phyloP scores from a whole-genome alignment of 2,888 invertebrate species.

The Drosophila kambysellisi region DNA sequence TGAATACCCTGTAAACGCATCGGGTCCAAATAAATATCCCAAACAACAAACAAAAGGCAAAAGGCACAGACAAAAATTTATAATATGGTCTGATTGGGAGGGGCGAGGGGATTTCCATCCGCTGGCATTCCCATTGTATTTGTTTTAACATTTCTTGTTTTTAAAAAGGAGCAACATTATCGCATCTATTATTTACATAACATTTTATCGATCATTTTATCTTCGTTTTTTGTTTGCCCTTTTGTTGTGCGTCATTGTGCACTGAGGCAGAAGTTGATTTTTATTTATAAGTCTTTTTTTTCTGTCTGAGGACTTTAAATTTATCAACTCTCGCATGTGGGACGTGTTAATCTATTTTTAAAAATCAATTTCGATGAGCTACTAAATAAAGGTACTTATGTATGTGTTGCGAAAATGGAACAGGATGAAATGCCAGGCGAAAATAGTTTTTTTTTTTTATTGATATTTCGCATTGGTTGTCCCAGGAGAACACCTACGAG shows the following conservation, averaged over 20 bases:
- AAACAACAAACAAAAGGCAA: constrained; percentile 20
- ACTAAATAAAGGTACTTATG: constrained; percentile 6
- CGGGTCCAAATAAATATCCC: background rate
- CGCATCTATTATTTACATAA: constrained; percentile 48
- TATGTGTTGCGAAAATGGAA: background rate
- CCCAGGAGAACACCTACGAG: background rate
- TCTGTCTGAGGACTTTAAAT: background rate
- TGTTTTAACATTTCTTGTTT: constrained; percentile 1
- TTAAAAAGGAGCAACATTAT: constrained; percentile 27
- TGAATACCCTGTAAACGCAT: background rate
- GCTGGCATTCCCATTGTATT: background rate
- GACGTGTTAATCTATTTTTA: constrained; percentile 43
- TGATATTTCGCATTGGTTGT: constrained; percentile 13
- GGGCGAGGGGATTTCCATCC: background rate
- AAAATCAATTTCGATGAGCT: constrained; percentile 17
- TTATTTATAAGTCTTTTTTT: too few species aligned
- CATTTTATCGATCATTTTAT: constrained; percentile 40
- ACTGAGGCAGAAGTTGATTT: constrained; percentile 12
- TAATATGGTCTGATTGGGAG: constrained; percentile 1
- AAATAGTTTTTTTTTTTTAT: constrained; percentile 27
- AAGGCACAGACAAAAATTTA: background rate
- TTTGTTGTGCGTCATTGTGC: constrained; percentile 26
- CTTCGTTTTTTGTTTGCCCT: constrained; percentile 8
- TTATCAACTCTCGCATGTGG: constrained; percentile 9
- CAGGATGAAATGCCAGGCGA: background rate